phyloP scores from a whole-genome alignment of 2,888 invertebrate species.

The Drosophila demipolita region DNA sequence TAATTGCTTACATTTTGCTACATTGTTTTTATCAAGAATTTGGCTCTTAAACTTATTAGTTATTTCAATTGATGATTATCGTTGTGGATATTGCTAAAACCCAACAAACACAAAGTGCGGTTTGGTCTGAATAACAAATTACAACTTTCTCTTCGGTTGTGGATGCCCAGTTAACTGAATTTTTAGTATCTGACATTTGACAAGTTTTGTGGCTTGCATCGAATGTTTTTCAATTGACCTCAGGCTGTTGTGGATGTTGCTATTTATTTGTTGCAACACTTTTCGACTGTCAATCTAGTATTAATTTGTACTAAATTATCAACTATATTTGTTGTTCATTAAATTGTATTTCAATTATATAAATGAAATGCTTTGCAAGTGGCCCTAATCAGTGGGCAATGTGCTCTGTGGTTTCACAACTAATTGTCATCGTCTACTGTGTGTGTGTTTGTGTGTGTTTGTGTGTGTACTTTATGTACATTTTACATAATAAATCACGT shows the following conservation, averaged over 20 bases:
- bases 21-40: not conserved
- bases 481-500: constrained; percentile 77
- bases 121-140: not conserved
- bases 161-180: constrained; percentile 6
- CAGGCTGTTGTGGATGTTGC: constrained; percentile 19
- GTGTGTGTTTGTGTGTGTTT: constrained; percentile 1
- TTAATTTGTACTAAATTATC: constrained; percentile 74
- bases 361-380: constrained; percentile 53
- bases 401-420: constrained; percentile 61
- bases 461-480: constrained; percentile 30
- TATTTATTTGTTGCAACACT: constrained; percentile 24
- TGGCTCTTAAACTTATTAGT: not conserved
- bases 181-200: constrained; percentile 46
- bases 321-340: constrained; percentile 73
- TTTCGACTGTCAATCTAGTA: constrained; percentile 37
- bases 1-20: not conserved
- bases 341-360: constrained; percentile 74
- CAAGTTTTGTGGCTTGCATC: constrained; percentile 44
- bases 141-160: not conserved
- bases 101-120: not conserved
- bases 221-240: constrained; percentile 29
- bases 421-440: constrained; percentile 44
- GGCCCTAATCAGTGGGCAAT: constrained; percentile 72
- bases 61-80: not conserved
- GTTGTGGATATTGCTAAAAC: not conserved